Base-by-base conservation (phyloP, 2,888 invertebrate genomes). In the Sussaba pulchella region DNA sequence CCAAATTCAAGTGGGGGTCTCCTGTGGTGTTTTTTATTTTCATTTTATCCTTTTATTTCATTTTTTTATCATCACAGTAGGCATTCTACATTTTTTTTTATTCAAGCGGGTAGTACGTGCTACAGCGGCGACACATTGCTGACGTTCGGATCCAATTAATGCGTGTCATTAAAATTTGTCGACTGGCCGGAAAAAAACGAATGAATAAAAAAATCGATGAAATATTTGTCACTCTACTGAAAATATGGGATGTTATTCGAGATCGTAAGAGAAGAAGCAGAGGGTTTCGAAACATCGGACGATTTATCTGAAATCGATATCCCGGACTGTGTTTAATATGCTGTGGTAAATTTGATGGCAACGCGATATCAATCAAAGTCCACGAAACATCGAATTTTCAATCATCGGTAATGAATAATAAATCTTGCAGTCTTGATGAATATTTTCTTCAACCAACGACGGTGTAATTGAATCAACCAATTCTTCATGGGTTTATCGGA, bases 101-200 rank as follows among this genome's bases (percentile, higher is more conserved):
- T 57, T 36, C 2, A 52, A 50, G 17, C 59, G 36, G 21, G 47
- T 45, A 59, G 74, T 39, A 69, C 17, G 21, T 31, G 21, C 43
- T 21, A 21, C 17, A 10, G 31, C 36, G 10, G 36, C 57, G 14
- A 57, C 14, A 57, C 67, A 39, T 36, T 43, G 70, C 70, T 47
- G 76, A 78, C 75, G 39, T 76, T 63, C 41, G 61, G 24, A 43
- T 75, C 61, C 67, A 76, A 83, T 83, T 78, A 83, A 82, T 75
- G 75, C 24, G 39, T 8, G 54, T 69, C 71, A 72, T 73, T 74
- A 76, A 70, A 17, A 69, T 24, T 19, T 26, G n/a, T 71, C 59
- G 21, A 41, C 45, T 41, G 21, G 12, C n/a, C n/a, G n/a, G n/a
- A n/a, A n/a, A 17, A 5, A 21, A 47, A 14, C 12, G 6, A 41